These are phyloP conservation scores for Venturia canescens DNA, from an alignment of 1,140 invertebrate genomes.

Conservation along the genomic window DNA sequence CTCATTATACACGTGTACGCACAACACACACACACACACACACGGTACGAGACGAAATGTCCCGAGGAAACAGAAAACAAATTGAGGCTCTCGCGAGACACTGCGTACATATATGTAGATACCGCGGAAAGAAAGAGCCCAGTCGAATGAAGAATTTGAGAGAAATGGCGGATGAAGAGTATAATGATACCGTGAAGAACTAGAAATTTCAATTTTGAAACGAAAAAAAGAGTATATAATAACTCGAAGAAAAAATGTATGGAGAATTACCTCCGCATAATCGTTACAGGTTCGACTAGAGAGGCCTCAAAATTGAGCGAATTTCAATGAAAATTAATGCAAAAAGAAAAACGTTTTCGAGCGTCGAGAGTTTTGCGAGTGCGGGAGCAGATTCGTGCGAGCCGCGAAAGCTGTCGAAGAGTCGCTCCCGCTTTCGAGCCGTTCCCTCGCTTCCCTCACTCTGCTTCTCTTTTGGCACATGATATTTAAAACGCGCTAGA, in stretches of 20 bases:
- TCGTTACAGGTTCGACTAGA: not conserved
- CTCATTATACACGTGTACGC: not conserved
- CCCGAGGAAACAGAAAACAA: constrained; percentile 41
- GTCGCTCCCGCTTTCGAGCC: not conserved
- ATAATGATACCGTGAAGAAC: constrained; percentile 24
- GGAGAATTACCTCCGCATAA: not conserved
- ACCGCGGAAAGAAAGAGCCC: not conserved
- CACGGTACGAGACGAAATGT: not conserved
- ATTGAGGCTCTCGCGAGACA: constrained; percentile 15
- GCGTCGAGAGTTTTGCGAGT: constrained; percentile 8
- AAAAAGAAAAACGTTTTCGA: constrained; percentile 22
- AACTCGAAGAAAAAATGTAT: not conserved
- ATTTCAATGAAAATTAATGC: constrained; percentile 38
- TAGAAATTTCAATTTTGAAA: constrained; percentile 29
- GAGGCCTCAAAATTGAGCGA: not conserved
- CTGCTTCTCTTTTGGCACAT: not conserved
- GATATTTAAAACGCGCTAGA: constrained; percentile 15
- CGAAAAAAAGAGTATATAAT: not conserved
- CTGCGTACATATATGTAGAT: not conserved
- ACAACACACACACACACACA: constrained; percentile 1
- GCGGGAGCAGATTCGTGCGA: constrained; percentile 35
- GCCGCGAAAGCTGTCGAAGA: constrained; percentile 3
- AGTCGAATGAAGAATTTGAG: too few species aligned
- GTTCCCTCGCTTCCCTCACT: not conserved
- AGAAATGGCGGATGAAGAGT: not conserved